A percentile compares a stretch with the other conserved stretches of the same genome.
phyloP scores from a whole-genome alignment of 1,140 invertebrate genomes.

The Drosophila guanche region DNA sequence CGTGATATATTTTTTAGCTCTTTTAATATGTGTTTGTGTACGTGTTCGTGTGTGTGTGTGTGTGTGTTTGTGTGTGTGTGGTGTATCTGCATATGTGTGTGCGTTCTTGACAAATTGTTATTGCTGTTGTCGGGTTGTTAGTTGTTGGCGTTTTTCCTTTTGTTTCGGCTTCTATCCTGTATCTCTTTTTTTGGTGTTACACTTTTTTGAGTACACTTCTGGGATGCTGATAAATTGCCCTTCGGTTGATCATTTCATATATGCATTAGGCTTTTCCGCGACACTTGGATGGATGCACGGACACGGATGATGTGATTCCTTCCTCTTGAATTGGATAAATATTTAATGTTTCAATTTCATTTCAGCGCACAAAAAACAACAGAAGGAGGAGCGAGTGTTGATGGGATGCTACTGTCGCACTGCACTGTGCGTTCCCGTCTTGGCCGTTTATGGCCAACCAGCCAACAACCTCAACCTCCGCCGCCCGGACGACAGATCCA shows the following conservation, averaged over 20 bases:
- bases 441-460: slow-evolving; percentile 55
- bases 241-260: slow-evolving; percentile 67
- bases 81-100: slow-evolving; percentile 5
- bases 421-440: slow-evolving; percentile 21
- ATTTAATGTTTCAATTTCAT: slow-evolving; percentile 78
- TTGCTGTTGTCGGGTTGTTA: slow-evolving; percentile 43
- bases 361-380: slow-evolving; percentile 18
- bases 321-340: slow-evolving; percentile 69
- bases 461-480: no score
- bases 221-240: slow-evolving; percentile 79
- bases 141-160: slow-evolving; percentile 3
- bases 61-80: slow-evolving; percentile 3
- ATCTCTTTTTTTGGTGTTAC: slow-evolving; percentile 37
- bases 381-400: neutral
- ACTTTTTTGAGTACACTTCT: slow-evolving; percentile 66
- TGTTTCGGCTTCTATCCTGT: slow-evolving; percentile 13
- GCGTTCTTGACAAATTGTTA: slow-evolving; percentile 64
- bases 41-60: slow-evolving; percentile 10
- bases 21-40: slow-evolving; percentile 15
- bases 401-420: neutral
- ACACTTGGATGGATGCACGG: slow-evolving; percentile 22
- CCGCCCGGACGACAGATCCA: slow-evolving; percentile 25
- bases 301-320: slow-evolving; percentile 66
- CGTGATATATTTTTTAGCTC: slow-evolving; percentile 15
- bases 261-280: slow-evolving; percentile 37